Conservation (phyloP, 92 coral and sea anemone genomes). For the Anthopleura xanthogrammica region DNA sequence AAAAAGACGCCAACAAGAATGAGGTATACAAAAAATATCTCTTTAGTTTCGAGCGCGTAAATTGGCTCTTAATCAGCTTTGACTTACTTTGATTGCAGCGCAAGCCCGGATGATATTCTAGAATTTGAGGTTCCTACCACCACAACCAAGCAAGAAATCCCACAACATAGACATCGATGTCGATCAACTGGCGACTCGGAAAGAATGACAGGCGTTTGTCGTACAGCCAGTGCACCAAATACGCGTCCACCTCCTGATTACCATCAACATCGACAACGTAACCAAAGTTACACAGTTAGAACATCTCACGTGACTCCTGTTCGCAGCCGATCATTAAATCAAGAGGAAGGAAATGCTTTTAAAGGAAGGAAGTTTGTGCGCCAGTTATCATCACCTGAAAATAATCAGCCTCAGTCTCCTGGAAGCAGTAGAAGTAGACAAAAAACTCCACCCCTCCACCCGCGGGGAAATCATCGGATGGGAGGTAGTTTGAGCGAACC, state of each 20-base stretch:
- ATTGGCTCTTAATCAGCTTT: background rate
- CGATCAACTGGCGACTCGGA: slow-evolving; percentile 58
- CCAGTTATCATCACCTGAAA: slow-evolving; percentile 55
- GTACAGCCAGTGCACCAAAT: slow-evolving; percentile 53
- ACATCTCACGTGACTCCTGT: slow-evolving; percentile 38
- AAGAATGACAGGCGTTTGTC: slow-evolving; percentile 35
- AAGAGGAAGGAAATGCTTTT: slow-evolving; percentile 45
- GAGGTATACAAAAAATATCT: slow-evolving; percentile 40
- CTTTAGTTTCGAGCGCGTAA: background rate
- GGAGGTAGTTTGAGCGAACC: slow-evolving; percentile 47
- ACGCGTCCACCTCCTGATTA: slow-evolving; percentile 56
- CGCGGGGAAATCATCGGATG: slow-evolving; percentile 42
- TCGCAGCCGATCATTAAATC: slow-evolving; percentile 58
- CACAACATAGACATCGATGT: slow-evolving; percentile 34
- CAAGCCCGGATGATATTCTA: slow-evolving; percentile 16
- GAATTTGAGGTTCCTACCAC: background rate
- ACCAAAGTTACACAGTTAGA: slow-evolving; percentile 32
- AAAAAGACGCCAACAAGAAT: slow-evolving; percentile 67
- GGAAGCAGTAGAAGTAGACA: slow-evolving; percentile 28
- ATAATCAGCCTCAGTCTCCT: slow-evolving; percentile 8
- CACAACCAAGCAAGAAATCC: slow-evolving; percentile 7
- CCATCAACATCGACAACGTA: slow-evolving; percentile 35
- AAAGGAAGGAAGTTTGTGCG: slow-evolving; percentile 41
- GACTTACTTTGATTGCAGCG: slow-evolving; percentile 12
- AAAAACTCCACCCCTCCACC: slow-evolving; percentile 52